Conservation (phyloP, 2,888 invertebrate species). For the Nomada goodeniana region DNA sequence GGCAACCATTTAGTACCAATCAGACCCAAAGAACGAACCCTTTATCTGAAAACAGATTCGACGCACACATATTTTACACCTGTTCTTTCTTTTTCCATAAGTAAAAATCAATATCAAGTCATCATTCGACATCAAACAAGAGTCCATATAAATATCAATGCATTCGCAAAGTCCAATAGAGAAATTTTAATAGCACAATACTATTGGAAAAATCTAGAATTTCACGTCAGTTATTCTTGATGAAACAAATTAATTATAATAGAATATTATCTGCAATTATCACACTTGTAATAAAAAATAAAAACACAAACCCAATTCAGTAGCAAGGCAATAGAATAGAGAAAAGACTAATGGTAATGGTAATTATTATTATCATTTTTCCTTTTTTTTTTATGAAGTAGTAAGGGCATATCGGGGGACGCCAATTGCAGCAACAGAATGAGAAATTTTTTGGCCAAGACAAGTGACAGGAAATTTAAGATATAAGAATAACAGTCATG, state of each 20-base stretch:
- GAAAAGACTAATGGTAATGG: not conserved
- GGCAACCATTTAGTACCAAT: constrained; percentile 94
- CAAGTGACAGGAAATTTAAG: constrained; percentile 4
- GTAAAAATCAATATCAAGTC: not conserved
- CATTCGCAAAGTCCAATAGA: not conserved
- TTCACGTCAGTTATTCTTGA: too few species aligned
- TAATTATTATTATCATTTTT: not conserved
- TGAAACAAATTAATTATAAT: too few species aligned
- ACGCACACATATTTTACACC: not conserved
- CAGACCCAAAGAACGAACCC: constrained; percentile 92
- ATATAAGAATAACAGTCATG: constrained; percentile 9
- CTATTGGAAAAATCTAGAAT: too few species aligned
- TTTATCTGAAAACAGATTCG: constrained; percentile 85
- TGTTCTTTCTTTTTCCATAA: not conserved
- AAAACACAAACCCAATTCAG: too few species aligned
- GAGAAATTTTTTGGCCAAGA: not conserved
- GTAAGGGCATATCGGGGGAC: not conserved
- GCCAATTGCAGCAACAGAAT: not conserved
- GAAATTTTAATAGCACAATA: too few species aligned
- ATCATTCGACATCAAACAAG: too few species aligned
- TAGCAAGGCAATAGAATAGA: not conserved
- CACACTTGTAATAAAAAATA: too few species aligned
- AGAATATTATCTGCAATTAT: too few species aligned
- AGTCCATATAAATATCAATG: not conserved
- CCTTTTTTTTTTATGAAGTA: too few species aligned